A percentile compares a stretch with the other conserved stretches of the same genome.
phyloP scores from a whole-genome alignment of 2,113 vertebrate genomes.

The Zapus hudsonius region DNA sequence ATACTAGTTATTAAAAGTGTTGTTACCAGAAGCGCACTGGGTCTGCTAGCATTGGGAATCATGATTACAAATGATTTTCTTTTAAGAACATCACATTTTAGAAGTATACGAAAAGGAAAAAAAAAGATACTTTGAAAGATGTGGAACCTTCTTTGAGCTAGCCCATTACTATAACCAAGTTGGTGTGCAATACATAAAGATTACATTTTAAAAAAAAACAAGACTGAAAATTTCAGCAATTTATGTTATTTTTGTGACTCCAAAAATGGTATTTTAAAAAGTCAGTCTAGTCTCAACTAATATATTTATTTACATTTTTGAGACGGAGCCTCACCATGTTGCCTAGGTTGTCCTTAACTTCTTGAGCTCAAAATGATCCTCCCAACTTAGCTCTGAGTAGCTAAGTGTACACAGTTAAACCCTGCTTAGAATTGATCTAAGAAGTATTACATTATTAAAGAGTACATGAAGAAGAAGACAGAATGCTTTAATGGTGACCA shows the following conservation, averaged over 20 bases:
- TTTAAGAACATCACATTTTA: conserved; percentile 37
- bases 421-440: not conserved
- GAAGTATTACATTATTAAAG: conserved; percentile 20
- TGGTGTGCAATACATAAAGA: conserved; percentile 37
- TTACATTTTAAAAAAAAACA: conserved; percentile 17
- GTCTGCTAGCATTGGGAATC: conserved; percentile 1
- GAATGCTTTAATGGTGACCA: conserved; percentile 26
- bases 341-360: not conserved
- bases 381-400: not conserved
- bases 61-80: conserved; percentile 30
- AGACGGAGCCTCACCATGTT: not conserved
- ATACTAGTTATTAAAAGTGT: conserved; percentile 42
- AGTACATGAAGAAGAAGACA: conserved; percentile 13
- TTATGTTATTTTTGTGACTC: conserved; percentile 50
- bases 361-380: not conserved
- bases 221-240: conserved; percentile 39
- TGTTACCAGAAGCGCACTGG: not conserved
- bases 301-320: not conserved
- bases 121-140: conserved; percentile 38
- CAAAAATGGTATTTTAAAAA: conserved; percentile 20
- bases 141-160: not conserved
- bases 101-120: conserved; percentile 18
- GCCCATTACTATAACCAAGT: not conserved
- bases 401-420: not conserved
- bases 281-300: conserved; percentile 27